Evolutionary conservation across 2,888 invertebrate species (phyloP), one percentile per base, ranked within the genome.

Genomic region (Fabriciana adippe): DNA sequence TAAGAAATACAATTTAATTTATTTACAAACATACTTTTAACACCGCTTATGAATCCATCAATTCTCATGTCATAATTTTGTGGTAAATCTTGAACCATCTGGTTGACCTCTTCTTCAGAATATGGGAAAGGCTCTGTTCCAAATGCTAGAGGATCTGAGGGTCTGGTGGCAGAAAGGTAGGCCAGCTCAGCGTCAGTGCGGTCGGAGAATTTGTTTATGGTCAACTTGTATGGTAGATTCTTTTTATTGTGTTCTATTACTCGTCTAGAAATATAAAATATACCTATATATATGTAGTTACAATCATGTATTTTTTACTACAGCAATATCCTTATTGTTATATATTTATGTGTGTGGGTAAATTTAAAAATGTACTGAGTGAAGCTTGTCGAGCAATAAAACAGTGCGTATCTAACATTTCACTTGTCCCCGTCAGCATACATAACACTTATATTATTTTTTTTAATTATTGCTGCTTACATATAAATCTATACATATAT

Each of bases 131-230:
- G 67, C 11, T 69, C 59, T 14, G 78, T 71, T 5, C 77, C 78
- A 0, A 69, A 61, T 0, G 71, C 67, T 8, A 65, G 45, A 0
- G 72, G 69, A 0, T 64, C 64, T 0, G 81, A 76, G 0, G 74
- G 65, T 35, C 65, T 56, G 0, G 80, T 78, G 0, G 75, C 81
- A 0, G 76, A 74, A 21, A 85, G 47, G 54, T 75, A 67, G 0
- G 61, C 61, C 55, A 82, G 69, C 53, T 84, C 85, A 0, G 77
- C 78, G 0, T 74, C 71, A 0, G 81, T 78, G 2, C 73, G 67
- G 66, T 87, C 86, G 0, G 86, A 78, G 69, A 84, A 86, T 2
- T 79, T 62, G 74, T 86, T 87, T 18, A 85, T 50, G 31, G 76
- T 76, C 55, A 87, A 31, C 56, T 75, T 84, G 74, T 79, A 85